Evolutionary conservation across 2,888 invertebrate genomes (phyloP).

Genomic region (Atethmia centrago): DNA sequence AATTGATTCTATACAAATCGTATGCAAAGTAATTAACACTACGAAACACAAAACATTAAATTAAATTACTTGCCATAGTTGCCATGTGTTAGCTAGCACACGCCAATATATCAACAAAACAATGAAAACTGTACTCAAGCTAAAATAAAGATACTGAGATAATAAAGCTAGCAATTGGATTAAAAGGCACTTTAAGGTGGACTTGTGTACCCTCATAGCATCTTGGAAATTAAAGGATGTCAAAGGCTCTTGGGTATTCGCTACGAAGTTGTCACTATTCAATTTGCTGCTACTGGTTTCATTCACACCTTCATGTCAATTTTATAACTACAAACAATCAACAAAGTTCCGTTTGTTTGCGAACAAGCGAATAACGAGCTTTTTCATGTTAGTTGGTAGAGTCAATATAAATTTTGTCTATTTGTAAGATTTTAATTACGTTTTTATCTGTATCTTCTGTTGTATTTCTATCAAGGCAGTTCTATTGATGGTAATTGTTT

Average conservation of each 20-base stretch:
- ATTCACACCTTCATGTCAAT: neutral
- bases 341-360: slow-evolving; percentile 23
- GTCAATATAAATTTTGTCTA: neutral
- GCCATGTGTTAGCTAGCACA: too few species aligned
- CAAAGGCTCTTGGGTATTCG: neutral
- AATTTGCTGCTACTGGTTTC: slow-evolving; percentile 1
- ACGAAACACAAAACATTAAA: too few species aligned
- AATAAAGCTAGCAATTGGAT: neutral
- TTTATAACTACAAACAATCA: slow-evolving; percentile 9
- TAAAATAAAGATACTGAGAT: too few species aligned
- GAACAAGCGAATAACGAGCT: slow-evolving; percentile 32
- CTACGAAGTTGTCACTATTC: neutral
- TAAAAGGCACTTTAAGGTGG: neutral
- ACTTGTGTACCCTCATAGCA: neutral
- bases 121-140: too few species aligned
- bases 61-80: too few species aligned
- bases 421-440: neutral
- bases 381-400: slow-evolving; percentile 1
- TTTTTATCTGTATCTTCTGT: neutral
- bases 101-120: too few species aligned
- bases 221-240: neutral
- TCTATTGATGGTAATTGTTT: neutral
- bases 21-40: too few species aligned
- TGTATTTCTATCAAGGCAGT: neutral
- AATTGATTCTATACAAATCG: too few species aligned